A percentile compares a stretch with the other conserved stretches of the same genome.
These are phyloP conservation scores for Tragelaphus buxtoni DNA, from an alignment of 2,113 vertebrate genomes.

Conservation along the genomic window DNA sequence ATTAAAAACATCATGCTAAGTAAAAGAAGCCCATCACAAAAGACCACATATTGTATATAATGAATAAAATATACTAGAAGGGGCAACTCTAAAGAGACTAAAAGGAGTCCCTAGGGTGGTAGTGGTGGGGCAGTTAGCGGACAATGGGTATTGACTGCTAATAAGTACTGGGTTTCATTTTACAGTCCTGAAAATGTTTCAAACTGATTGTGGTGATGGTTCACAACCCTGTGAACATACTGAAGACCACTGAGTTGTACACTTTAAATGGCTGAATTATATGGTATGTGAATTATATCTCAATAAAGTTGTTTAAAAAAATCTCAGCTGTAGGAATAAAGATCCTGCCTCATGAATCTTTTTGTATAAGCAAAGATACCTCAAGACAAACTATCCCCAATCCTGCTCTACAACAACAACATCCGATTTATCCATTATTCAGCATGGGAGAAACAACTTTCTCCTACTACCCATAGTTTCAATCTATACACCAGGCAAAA, in stretches of 20 bases:
- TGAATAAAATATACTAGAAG: neutral
- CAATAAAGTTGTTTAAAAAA: neutral
- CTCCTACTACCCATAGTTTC: neutral
- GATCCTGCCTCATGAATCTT: neutral
- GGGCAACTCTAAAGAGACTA: neutral
- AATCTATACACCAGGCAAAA: slow-evolving; percentile 45
- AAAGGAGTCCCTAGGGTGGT: neutral
- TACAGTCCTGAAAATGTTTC: neutral
- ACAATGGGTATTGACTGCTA: neutral
- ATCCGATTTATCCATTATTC: slow-evolving; percentile 19
- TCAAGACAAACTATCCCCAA: neutral
- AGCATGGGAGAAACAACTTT: slow-evolving; percentile 65
- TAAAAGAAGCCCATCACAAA: neutral
- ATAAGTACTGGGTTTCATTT: neutral
- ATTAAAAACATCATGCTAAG: neutral
- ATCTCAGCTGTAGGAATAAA: neutral
- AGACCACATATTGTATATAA: neutral
- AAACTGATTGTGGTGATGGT: neutral
- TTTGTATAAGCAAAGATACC: neutral
- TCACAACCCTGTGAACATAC: neutral
- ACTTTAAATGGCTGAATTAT: neutral
- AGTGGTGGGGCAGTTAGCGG: neutral
- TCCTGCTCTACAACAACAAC: slow-evolving; percentile 33
- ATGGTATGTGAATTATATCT: neutral
- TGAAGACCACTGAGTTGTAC: neutral